Conservation (phyloP, 2,888 invertebrate genomes). For the Andrena flavipes region DNA sequence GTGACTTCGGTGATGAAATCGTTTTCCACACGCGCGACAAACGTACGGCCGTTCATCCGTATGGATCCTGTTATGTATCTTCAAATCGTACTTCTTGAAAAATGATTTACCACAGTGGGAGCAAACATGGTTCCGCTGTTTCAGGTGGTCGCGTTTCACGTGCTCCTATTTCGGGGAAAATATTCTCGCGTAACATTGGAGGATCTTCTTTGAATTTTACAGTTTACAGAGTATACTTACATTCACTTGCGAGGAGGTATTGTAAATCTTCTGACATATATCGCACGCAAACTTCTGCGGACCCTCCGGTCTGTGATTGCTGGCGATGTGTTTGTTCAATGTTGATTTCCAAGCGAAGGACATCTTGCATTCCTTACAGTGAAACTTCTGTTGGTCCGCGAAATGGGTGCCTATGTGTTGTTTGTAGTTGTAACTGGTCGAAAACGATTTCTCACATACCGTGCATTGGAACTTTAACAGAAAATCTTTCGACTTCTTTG, state of each 20-base stretch:
- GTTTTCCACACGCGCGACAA: constrained; percentile 82
- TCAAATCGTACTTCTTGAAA: constrained; percentile 84
- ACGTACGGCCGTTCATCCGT: constrained; percentile 83
- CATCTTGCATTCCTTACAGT: constrained; percentile 80
- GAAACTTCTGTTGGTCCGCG: constrained; percentile 80
- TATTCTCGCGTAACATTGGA: not conserved
- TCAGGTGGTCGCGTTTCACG: constrained; percentile 82
- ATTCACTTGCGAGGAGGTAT: constrained; percentile 81
- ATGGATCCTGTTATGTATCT: constrained; percentile 82
- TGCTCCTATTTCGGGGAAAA: constrained; percentile 77
- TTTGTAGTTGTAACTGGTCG: constrained; percentile 81
- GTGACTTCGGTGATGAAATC: constrained; percentile 83
- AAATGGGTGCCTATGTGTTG: constrained; percentile 83
- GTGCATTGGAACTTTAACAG: constrained; percentile 77
- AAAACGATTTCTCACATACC: constrained; percentile 81
- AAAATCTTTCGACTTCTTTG: constrained; percentile 50
- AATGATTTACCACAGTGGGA: constrained; percentile 81
- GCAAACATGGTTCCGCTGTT: constrained; percentile 82
- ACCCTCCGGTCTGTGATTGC: constrained; percentile 78
- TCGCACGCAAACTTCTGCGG: constrained; percentile 80
- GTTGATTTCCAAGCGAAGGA: constrained; percentile 84
- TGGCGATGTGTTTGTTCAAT: constrained; percentile 81
- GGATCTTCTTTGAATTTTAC: not conserved
- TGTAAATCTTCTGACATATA: constrained; percentile 80
- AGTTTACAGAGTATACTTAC: constrained; percentile 68